Conservation (phyloP, 92 coral and sea anemone genomes). For the Porites divaricata region DNA sequence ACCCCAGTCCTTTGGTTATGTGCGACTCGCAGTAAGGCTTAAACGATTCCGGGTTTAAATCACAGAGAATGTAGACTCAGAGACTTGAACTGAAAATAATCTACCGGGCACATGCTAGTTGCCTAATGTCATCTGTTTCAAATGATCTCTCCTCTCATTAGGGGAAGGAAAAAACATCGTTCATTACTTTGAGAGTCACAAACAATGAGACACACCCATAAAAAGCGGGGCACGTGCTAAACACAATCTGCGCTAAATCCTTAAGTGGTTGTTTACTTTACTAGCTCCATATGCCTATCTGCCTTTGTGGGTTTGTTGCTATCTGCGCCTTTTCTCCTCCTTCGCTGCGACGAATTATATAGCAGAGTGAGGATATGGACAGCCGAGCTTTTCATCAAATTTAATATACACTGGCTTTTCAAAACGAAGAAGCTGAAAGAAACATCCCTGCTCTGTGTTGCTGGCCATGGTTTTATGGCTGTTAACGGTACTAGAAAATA, state of each 20-base stretch:
- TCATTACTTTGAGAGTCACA: slow-evolving; percentile 56
- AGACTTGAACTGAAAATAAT: slow-evolving; percentile 16
- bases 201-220: slow-evolving; percentile 92
- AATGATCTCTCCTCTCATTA: slow-evolving; percentile 57
- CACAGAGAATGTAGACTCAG: background rate
- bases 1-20: background rate
- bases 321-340: slow-evolving; percentile 17
- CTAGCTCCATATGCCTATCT: slow-evolving; percentile 67
- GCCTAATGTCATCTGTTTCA: slow-evolving; percentile 56
- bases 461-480: background rate
- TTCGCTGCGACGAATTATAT: slow-evolving; percentile 12
- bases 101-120: slow-evolving; percentile 57
- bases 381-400: slow-evolving; percentile 7
- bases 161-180: slow-evolving; percentile 58
- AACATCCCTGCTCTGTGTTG: background rate
- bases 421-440: background rate
- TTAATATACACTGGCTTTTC: slow-evolving; percentile 15
- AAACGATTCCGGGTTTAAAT: background rate
- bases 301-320: slow-evolving; percentile 48
- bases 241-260: slow-evolving; percentile 75
- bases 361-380: slow-evolving; percentile 12
- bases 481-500: too few relatives aligned
- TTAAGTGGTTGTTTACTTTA: slow-evolving; percentile 72
- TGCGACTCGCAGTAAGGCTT: background rate
- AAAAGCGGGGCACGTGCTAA: slow-evolving; percentile 79